phyloP scores from a whole-genome alignment of 2,888 invertebrate genomes.

The Volucella zonaria region DNA sequence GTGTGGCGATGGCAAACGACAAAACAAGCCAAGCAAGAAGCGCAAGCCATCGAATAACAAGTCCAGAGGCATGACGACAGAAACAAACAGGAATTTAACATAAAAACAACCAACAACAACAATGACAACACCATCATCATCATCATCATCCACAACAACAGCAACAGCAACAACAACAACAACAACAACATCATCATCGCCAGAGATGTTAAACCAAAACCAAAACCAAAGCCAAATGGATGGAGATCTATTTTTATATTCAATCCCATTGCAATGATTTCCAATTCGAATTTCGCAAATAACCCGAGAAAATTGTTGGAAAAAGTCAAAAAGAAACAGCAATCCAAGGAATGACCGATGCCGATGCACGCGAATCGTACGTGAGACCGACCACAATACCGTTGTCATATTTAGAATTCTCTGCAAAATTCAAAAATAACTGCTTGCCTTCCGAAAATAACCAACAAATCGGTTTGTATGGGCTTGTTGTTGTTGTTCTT shows the following conservation, averaged over 20 bases:
- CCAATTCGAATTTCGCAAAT: slow-evolving; percentile 46
- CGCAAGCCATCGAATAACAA: slow-evolving; percentile 61
- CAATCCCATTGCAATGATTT: slow-evolving; percentile 45
- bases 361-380: too few relatives aligned
- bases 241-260: slow-evolving; percentile 65
- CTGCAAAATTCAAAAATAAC: too few relatives aligned
- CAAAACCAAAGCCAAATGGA: slow-evolving; percentile 53
- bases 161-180: slow-evolving; percentile 28
- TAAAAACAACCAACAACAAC: slow-evolving; percentile 39
- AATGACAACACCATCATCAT: slow-evolving; percentile 8
- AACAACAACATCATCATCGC: slow-evolving; percentile 8
- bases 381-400: too few relatives aligned
- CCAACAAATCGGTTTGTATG: too few relatives aligned
- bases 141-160: slow-evolving; percentile 11
- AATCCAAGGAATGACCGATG: slow-evolving; percentile 22
- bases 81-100: slow-evolving; percentile 64
- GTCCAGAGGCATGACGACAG: slow-evolving; percentile 63
- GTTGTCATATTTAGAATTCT: too few relatives aligned
- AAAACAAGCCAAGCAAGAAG: slow-evolving; percentile 71
- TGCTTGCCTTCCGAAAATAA: too few relatives aligned
- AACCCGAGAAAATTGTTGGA: slow-evolving; percentile 33
- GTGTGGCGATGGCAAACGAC: slow-evolving; percentile 43
- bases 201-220: slow-evolving; percentile 17
- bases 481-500: too few relatives aligned
- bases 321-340: background rate